A percentile compares a stretch with the other conserved stretches of the same genome.
phyloP scores from a whole-genome alignment of 2,888 invertebrate species.

The Acrobasis consociella region DNA sequence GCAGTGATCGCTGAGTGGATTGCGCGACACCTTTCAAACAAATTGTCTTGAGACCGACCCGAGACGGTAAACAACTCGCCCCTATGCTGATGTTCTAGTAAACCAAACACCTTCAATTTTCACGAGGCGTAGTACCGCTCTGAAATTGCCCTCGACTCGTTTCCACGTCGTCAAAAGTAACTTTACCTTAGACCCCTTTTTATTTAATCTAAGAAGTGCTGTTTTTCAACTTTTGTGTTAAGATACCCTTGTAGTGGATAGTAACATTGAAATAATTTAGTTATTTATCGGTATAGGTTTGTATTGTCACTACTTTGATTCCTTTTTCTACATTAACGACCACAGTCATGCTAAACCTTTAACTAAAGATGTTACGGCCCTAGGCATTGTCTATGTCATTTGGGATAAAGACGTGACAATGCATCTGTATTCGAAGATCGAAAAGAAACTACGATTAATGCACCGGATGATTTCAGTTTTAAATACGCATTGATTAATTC shows the following conservation, averaged over 20 bases:
- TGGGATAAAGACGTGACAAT: too few relatives aligned
- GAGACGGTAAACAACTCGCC: constrained; percentile 74
- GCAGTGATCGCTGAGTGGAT: constrained; percentile 71
- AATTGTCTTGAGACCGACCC: constrained; percentile 76
- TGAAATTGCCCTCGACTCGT: constrained; percentile 62
- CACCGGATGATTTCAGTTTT: too few relatives aligned
- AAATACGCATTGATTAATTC: too few relatives aligned
- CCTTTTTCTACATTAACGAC: too few relatives aligned
- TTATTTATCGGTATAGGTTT: too few relatives aligned
- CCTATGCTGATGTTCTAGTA: constrained; percentile 71
- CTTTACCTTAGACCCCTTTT: constrained; percentile 52
- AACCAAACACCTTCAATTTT: constrained; percentile 68
- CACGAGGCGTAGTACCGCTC: constrained; percentile 56
- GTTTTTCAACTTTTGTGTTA: constrained; percentile 34
- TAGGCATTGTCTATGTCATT: too few relatives aligned
- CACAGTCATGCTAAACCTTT: too few relatives aligned
- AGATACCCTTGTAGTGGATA: constrained; percentile 4
- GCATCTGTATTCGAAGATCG: too few relatives aligned
- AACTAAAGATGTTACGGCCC: too few relatives aligned
- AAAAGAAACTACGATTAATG: too few relatives aligned
- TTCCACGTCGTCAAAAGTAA: constrained; percentile 52
- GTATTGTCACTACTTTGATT: too few relatives aligned
- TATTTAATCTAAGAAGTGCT: constrained; percentile 63
- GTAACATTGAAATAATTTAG: too few relatives aligned
- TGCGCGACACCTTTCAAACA: constrained; percentile 81